Evolutionary conservation across 1,140 invertebrate genomes (phyloP), one percentile per base, ranked within the genome.

Genomic region (Drosophila yakuba): DNA sequence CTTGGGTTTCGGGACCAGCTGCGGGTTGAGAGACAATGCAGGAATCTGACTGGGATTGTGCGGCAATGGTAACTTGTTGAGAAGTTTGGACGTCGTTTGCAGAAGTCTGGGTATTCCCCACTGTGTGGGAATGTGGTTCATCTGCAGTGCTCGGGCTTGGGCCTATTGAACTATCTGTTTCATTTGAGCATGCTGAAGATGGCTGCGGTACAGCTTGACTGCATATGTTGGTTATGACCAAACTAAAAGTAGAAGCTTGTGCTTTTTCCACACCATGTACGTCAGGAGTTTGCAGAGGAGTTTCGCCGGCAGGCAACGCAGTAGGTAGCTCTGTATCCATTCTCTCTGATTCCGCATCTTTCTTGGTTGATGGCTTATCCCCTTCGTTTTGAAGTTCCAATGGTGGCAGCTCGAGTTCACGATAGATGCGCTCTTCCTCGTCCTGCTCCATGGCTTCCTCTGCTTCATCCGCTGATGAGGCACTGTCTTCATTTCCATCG

Each of bases 141-240:
- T 45, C 1, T 50, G 28, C 8, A 15, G 17, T 2, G 14, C 12
- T 39, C 3, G 8, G 4, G 15, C 7, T 35, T 8, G 11, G 4
- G 7, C 11, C 17, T 2, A 36, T 7, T 6, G 20, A 15, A 14
- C 20, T n/a, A 56, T 17, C 20, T 23, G 4, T 23, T 5, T 41
- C 38, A 32, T 32, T 32, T 8, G 8, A 32, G 7, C 32, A 3
- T 6, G 11, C 0, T 32, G 20, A 2, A 23, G 38, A 8, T 1
- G 17, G n/a, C 5, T 1, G n/a, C 12, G 55, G 12, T 20, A 56
- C 52, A 7, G 48, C 66, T 20, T 90, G 78, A 38, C 80, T 90
- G 50, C 74, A 90, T 44, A 90, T 81, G 15, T 35, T 85, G 2
- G 85, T 90, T 50, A 90, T 90, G 15, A 90, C 60, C 63, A 90